Conservation (phyloP, 2,797 vertebrate genomes). For the Pseudopleuronectes americanus region DNA sequence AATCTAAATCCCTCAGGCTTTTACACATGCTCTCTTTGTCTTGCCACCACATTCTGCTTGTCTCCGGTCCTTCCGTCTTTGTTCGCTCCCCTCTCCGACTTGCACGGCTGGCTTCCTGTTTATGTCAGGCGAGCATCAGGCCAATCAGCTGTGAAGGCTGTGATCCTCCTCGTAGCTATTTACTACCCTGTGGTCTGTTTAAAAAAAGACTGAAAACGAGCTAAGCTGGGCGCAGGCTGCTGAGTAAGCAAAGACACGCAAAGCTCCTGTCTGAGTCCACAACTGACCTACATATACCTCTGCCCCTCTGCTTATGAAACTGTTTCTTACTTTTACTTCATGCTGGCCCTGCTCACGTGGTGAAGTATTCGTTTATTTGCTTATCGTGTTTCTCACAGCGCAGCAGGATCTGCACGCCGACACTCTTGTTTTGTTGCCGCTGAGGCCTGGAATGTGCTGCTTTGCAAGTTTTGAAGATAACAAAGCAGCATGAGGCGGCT, state of each 20-base stretch:
- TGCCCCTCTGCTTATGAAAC: constrained; percentile 40
- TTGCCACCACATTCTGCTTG: constrained; percentile 51
- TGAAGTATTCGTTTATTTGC: constrained; percentile 50
- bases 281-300: constrained; percentile 69
- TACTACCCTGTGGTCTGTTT: constrained; percentile 82
- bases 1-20: constrained; percentile 59
- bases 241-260: constrained; percentile 83
- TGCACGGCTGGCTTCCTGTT: constrained; percentile 82
- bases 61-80: constrained; percentile 63
- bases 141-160: constrained; percentile 84
- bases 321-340: constrained; percentile 24
- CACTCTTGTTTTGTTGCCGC: constrained; percentile 53
- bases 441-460: constrained; percentile 77
- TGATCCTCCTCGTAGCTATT: constrained; percentile 85
- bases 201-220: constrained; percentile 78
- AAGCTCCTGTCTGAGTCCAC: constrained; percentile 61
- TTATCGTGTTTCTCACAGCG: constrained; percentile 52
- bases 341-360: constrained; percentile 17
- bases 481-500: constrained; percentile 76
- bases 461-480: constrained; percentile 80
- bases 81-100: constrained; percentile 55
- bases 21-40: constrained; percentile 64
- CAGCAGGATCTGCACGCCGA: constrained; percentile 64
- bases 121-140: constrained; percentile 82
- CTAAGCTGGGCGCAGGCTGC: constrained; percentile 75